Evolutionary conservation across 1,140 invertebrate species (phyloP), one percentile per base, ranked within the genome.

Genomic region (Drosophila sturtevanti): DNA sequence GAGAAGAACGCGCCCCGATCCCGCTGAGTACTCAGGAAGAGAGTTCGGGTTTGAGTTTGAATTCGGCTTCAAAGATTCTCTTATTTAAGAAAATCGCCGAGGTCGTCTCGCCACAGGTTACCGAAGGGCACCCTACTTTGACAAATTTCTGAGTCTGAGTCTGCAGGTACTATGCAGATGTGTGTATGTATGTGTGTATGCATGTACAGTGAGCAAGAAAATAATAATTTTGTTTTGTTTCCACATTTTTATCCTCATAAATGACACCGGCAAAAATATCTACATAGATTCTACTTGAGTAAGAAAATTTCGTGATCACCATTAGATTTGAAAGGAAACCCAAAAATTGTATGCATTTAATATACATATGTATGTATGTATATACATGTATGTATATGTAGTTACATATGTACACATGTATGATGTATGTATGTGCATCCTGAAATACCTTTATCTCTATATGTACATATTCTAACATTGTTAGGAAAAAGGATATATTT

Each of bases 1-100:
- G 60, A 64, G 68, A 84, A 76, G 37, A 67, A 44, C 54, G 62
- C 64, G 56, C 63, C 62, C 68, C 75, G 72, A 35, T 59, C 66
- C 72, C 72, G 72, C 72, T 77, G 72, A 48, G 71, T 37, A 66
- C 66, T 69, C 22, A 52, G 38, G 41, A 44, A 44, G 41, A 18
- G 56, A 35, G 34, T 9, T 31, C 61, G 24, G 34, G 44, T 21
- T 12, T 12, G 9, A 44, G 41, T 44, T 18, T 18, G 37, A 65
- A 66, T 60, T 58, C 70, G 38, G 48, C 27, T 60, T 48, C 34
- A 56, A 22, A 41, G 48, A 12, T 62, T 62, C 27, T 62, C 37
- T 61, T 41, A 65, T 61, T 44, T 18, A 5, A 34, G 67, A 68
- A 54, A 31, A 71, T n/a, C 41, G 31, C 54, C 27, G 41, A 48